Percentiles rank a stretch among this genome's conserved stretches.
Evolutionary conservation across 2,113 vertebrate species (phyloP).

Genomic region (Azemiops feae): DNA sequence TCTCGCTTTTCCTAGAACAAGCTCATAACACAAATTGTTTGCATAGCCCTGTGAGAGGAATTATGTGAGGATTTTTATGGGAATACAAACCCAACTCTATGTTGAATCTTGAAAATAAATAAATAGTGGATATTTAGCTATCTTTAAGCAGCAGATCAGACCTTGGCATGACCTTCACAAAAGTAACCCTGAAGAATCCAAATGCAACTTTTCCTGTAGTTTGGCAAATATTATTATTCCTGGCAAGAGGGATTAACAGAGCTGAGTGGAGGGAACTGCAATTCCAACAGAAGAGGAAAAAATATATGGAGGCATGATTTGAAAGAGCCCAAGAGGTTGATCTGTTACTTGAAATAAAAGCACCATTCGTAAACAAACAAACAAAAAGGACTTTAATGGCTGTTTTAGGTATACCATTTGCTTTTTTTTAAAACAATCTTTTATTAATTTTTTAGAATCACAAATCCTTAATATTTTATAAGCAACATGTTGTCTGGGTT

Average conservation of each 20-base stretch:
- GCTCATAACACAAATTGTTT: fast-evolving
- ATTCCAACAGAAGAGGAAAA: not conserved
- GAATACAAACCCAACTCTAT: not conserved
- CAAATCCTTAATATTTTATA: no score
- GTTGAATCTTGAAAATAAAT: not conserved
- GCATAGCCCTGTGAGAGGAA: conserved; percentile 25
- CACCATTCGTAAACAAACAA: not conserved
- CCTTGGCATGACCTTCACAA: not conserved
- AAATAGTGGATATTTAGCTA: not conserved
- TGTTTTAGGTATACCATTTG: not conserved
- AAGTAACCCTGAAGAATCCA: not conserved
- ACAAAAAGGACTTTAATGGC: not conserved
- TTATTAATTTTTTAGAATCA: no score
- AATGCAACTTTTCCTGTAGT: not conserved
- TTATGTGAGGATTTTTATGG: not conserved
- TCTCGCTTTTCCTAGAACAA: not conserved
- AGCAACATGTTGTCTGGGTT: no score
- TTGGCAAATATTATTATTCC: not conserved
- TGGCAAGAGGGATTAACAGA: not conserved
- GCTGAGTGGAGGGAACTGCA: not conserved
- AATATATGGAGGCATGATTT: not conserved
- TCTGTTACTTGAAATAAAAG: not conserved
- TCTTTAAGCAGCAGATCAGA: not conserved
- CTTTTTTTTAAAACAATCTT: not conserved
- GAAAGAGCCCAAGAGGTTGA: not conserved